Base-by-base conservation (phyloP, 2,113 vertebrate species). In the Festucalex cinctus region DNA sequence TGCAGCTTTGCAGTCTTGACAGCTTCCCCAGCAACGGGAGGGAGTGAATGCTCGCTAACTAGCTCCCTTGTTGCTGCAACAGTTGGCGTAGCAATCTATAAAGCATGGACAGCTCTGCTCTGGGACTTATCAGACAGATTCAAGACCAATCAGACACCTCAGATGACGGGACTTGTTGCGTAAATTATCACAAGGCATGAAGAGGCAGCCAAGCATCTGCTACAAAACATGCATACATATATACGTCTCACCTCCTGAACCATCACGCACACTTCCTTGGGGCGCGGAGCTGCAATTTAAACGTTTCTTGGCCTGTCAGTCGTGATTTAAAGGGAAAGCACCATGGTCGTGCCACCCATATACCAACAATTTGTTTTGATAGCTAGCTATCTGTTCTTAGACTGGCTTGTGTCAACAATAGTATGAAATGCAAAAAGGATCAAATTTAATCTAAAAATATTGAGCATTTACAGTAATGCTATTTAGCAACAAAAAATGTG, bases 81-180 rank as follows among this genome's bases (percentile, higher is more conserved):
- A 84, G 86, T 86, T 86, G 80, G 73, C 63, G 56, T 65, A 67
- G 78, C 70, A 68, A 85, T 88, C 80, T 84, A 84, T 88, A 85
- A 84, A 79, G 75, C 82, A 77, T 69, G 60, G 41, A 75, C 68
- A 54, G 69, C 66, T 56, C 60, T 71, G 81, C 69, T 75, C 1
- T 63, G 83, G 78, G 83, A 84, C 68, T 86, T 69, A 76, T 77
- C 70, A 74, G 63, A 76, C 46, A 70, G 78, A 54, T 74, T 65
- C 65, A 60, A n/a, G 73, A 80, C 79, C 84, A 89, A 80, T 89
- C 81, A 71, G 76, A 63, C 22, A 58, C 36, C 69, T 80, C 22
- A 59, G 60, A 71, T 78, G 77, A 70, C 65, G 66, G 71, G 66
- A 84, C 82, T 68, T 84, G 80, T 82, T 84, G 78, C 53, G 62